These are phyloP conservation scores for Onychostoma macrolepis DNA, from an alignment of 2,113 vertebrate species.

Conservation along the genomic window DNA sequence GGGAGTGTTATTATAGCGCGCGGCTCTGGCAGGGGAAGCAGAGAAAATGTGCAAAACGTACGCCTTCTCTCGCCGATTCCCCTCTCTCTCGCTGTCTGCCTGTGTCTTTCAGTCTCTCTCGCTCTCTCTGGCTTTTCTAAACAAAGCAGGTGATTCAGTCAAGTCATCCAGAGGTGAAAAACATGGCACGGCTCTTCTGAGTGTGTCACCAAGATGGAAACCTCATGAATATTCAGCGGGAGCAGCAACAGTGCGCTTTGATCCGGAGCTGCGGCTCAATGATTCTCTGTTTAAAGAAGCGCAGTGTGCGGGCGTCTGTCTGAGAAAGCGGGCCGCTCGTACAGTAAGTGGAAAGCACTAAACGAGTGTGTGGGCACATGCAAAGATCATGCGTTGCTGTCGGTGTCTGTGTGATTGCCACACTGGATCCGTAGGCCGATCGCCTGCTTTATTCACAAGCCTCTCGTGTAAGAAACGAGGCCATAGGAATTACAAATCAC, in stretches of 20 bases:
- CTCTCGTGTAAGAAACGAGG: neutral
- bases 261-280: conserved; percentile 35
- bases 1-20: conserved; percentile 15
- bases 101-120: neutral
- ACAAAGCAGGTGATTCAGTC: conserved; percentile 43
- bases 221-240: conserved; percentile 58
- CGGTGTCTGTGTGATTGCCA: neutral
- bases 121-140: conserved; percentile 11
- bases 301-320: conserved; percentile 13
- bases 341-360: conserved; percentile 12
- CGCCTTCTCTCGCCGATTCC: conserved; percentile 12
- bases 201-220: conserved; percentile 42
- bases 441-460: neutral
- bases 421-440: neutral
- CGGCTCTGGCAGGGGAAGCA: conserved; percentile 36
- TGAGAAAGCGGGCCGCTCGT: neutral
- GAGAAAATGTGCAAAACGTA: conserved; percentile 41
- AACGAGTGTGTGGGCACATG: conserved; percentile 17
- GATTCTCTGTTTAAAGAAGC: neutral
- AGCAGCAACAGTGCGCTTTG: conserved; percentile 47
- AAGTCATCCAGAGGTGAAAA: conserved; percentile 53
- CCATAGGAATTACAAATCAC: neutral
- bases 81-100: conserved; percentile 28
- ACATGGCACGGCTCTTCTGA: conserved; percentile 19
- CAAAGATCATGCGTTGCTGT: neutral